Evolutionary conservation across 2,113 vertebrate species (phyloP).

Genomic region (Misgurnus mizolepis): DNA sequence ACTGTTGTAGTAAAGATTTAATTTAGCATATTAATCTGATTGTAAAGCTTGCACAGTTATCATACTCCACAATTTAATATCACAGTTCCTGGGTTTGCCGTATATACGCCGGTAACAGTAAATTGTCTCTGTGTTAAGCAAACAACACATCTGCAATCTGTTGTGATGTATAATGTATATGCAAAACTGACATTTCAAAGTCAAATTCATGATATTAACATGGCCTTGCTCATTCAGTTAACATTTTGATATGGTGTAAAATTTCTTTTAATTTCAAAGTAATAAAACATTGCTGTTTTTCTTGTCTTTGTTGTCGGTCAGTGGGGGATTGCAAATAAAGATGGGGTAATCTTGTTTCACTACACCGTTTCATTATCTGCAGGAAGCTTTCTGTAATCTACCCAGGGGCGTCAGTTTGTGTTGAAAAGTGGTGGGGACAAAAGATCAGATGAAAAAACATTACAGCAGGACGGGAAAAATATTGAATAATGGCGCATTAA

Average conservation of each 20-base stretch:
- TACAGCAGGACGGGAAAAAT: too few species aligned
- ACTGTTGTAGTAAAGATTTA: neutral
- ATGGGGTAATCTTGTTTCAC: neutral
- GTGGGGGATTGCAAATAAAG: neutral
- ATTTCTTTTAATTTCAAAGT: neutral
- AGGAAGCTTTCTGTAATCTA: constrained; percentile 25
- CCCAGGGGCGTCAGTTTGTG: too few species aligned
- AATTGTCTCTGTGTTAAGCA: neutral
- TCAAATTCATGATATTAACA: neutral
- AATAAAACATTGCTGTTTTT: neutral
- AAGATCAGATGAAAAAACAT: too few species aligned
- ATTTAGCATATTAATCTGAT: neutral
- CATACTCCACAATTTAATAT: neutral
- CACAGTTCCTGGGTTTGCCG: neutral
- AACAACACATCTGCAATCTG: neutral
- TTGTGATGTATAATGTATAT: neutral
- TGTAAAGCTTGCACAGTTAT: constrained; percentile 19
- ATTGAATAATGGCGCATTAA: too few species aligned
- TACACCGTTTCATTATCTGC: neutral
- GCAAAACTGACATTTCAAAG: neutral
- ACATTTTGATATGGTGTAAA: neutral
- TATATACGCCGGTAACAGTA: neutral
- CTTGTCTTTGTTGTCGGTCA: neutral
- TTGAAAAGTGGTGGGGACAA: too few species aligned
- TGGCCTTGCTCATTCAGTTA: neutral